These are phyloP conservation scores for Hippoglossus stenolepis DNA, from an alignment of 2,113 vertebrate genomes.

Conservation along the genomic window DNA sequence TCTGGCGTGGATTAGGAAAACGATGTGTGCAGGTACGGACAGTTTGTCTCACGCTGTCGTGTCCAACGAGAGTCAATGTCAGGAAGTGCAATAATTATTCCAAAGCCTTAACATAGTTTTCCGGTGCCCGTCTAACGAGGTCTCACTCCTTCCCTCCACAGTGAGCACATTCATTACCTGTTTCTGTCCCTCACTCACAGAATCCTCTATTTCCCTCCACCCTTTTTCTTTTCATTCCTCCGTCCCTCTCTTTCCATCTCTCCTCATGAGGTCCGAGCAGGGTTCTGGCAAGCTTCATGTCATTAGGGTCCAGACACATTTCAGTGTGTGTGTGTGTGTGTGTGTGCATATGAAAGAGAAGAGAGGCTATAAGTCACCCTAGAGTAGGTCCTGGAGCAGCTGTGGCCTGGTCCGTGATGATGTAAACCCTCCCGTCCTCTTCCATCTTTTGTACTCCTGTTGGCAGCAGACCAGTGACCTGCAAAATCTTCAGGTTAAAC, in stretches of 20 bases:
- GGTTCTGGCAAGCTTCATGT: slow-evolving; percentile 66
- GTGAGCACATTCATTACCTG: neutral
- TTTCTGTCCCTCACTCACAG: neutral
- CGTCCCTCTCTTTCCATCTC: slow-evolving; percentile 53
- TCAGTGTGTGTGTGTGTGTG: slow-evolving; percentile 20
- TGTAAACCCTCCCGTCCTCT: slow-evolving; percentile 51
- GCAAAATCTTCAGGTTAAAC: slow-evolving; percentile 32
- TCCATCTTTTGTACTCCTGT: slow-evolving; percentile 26
- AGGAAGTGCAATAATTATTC: too few relatives aligned
- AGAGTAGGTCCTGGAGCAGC: slow-evolving; percentile 72
- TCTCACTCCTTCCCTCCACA: neutral
- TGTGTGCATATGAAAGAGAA: slow-evolving; percentile 3
- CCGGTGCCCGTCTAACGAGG: neutral
- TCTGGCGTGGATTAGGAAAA: too few relatives aligned
- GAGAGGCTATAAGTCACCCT: slow-evolving; percentile 75
- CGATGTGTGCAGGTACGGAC: neutral
- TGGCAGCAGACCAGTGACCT: slow-evolving; percentile 22
- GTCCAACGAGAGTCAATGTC: neutral
- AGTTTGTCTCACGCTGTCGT: neutral
- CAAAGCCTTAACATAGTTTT: neutral
- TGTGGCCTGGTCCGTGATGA: slow-evolving; percentile 69
- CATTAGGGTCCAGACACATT: slow-evolving; percentile 73
- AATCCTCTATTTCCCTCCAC: neutral
- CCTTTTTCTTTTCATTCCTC: slow-evolving; percentile 1
- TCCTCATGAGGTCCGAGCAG: slow-evolving; percentile 48